Evolutionary conservation across 2,888 invertebrate genomes (phyloP), one percentile per base, ranked within the genome.

Genomic region (Coremacera marginata): DNA sequence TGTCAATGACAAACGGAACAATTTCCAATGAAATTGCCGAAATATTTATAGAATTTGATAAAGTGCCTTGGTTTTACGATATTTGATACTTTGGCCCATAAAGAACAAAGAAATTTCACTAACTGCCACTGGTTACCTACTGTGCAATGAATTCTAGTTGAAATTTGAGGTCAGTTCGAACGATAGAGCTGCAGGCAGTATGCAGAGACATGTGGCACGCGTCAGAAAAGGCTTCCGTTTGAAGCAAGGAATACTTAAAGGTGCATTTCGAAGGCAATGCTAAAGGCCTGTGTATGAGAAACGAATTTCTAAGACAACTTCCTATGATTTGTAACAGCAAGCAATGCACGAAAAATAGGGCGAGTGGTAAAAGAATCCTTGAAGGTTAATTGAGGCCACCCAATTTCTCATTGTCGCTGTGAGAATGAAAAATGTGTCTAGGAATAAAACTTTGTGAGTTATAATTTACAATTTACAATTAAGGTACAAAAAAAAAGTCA

Each of bases 21-120:
- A 37, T 67, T 37, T 67, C 37, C 44, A 67, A 44, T 34, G 37
- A 34, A 34, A 67, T 22, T 37, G 8, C 22, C 37, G 37, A 44
- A 34, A 19, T 67, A 67, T 67, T 67, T 67, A 67, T 67, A 37
- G 67, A 67, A 37, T 67, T 34, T 37, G 67, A 67, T 67, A 34
- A 37, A 67, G 67, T 67, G 67, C 8, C 19, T 22, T 34, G 37
- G 25, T 31, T 9, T 27, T 63, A 34, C 34, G 63, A 22, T n/a
- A 67, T 67, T 67, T 34, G 37, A 67, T 67, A 67, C 44, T 44
- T 22, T 67, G 22, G 19, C 44, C 67, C 67, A 14, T 5, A 14
- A 37, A 37, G 22, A 25, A 34, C 22, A 37, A 22, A n/a, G 60
- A 60, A 44, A 60, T 34, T 67, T 34, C 8, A 44, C 22, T 67